Conservation (phyloP, 2,888 invertebrate species). For the Papilio elwesi region DNA sequence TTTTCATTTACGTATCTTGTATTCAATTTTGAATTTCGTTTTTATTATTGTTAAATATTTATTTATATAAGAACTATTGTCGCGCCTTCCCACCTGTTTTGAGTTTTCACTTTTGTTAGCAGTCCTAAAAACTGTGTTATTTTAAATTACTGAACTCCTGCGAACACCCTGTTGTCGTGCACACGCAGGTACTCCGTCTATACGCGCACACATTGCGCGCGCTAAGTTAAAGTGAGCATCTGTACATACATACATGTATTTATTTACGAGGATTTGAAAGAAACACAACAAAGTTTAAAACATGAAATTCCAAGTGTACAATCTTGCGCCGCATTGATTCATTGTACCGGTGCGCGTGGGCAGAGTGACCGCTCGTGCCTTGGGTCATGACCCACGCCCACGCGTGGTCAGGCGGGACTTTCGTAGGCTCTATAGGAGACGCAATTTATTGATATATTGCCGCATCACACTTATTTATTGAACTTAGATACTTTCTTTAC, state of each 20-base stretch:
- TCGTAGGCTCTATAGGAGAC: slow-evolving; percentile 58
- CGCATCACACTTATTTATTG: slow-evolving; percentile 66
- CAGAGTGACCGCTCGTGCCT: slow-evolving; percentile 55
- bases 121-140: no score
- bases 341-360: slow-evolving; percentile 37
- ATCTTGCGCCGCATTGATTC: slow-evolving; percentile 34
- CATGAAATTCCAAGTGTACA: slow-evolving; percentile 1
- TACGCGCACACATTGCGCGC: not conserved
- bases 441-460: slow-evolving; percentile 64
- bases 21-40: no score
- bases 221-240: not conserved
- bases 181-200: no score
- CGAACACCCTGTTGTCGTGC: no score
- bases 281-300: not conserved
- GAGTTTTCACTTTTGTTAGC: no score
- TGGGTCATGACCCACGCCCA: slow-evolving; percentile 70
- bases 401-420: slow-evolving; percentile 54
- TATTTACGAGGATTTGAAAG: not conserved
- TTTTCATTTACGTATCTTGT: no score
- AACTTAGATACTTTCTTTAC: slow-evolving; percentile 60
- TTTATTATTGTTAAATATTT: no score
- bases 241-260: not conserved
- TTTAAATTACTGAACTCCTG: no score
- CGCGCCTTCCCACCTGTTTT: no score
- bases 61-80: no score